Percentiles rank a stretch among this genome's conserved stretches.
Conservation (phyloP, 2,113 vertebrate species). For the Cisticola juncidis region DNA sequence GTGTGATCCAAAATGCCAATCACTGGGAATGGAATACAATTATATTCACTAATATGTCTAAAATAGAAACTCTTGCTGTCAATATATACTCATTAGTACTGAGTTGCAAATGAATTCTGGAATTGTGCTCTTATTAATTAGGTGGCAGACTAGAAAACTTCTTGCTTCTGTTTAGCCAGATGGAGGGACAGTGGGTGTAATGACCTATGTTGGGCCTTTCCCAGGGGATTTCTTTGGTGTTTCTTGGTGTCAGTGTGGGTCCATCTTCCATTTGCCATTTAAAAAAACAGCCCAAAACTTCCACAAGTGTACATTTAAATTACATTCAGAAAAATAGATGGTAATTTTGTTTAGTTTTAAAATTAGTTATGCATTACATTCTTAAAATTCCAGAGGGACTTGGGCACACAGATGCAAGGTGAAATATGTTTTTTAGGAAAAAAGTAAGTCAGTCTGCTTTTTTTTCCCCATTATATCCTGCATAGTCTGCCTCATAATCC, state of each 20-base stretch:
- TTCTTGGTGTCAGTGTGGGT: background rate
- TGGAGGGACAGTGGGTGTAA: conserved; percentile 45
- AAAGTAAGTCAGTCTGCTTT: background rate
- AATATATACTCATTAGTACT: conserved; percentile 69
- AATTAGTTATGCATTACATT: conserved; percentile 37
- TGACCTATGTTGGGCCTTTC: conserved; percentile 31
- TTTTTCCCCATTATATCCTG: background rate
- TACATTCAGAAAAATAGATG: conserved; percentile 33
- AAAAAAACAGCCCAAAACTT: conserved; percentile 39
- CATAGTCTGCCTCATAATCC: background rate
- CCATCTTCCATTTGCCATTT: conserved; percentile 40
- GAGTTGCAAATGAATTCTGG: conserved; percentile 70
- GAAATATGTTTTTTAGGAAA: background rate
- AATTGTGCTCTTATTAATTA: conserved; percentile 76
- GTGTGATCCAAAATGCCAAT: conserved; percentile 70
- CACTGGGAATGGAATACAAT: conserved; percentile 68
- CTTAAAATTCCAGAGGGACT: conserved; percentile 9
- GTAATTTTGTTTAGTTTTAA: conserved; percentile 35
- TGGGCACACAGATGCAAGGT: background rate
- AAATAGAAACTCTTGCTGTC: conserved; percentile 72
- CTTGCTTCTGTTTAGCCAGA: conserved; percentile 40
- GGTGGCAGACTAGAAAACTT: conserved; percentile 58
- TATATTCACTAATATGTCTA: conserved; percentile 71
- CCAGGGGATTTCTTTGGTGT: conserved; percentile 51
- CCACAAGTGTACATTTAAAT: conserved; percentile 36